phyloP scores from a whole-genome alignment of 1,140 invertebrate species.

The Drosophila arawakana region DNA sequence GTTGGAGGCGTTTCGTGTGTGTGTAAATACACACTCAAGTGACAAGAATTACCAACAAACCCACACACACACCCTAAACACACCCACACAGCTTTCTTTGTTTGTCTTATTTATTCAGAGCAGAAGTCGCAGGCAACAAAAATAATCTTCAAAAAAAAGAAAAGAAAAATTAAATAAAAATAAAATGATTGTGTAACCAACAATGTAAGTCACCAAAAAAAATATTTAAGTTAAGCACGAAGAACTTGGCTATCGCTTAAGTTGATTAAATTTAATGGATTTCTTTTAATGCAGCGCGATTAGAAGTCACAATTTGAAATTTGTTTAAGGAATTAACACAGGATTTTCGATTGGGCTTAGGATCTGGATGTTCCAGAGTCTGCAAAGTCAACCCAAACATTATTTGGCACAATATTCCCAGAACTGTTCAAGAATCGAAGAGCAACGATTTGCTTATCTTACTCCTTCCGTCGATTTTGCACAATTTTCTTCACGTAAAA shows the following conservation, averaged over 20 bases:
- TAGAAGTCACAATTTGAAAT: background rate
- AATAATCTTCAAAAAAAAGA: slow-evolving; percentile 17
- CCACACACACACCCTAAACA: slow-evolving; percentile 4
- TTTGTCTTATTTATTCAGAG: slow-evolving; percentile 15
- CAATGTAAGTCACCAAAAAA: slow-evolving; percentile 1
- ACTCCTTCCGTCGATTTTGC: too few species aligned
- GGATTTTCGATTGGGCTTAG: slow-evolving; percentile 16
- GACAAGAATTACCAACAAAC: slow-evolving; percentile 30
- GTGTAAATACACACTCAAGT: slow-evolving; percentile 39
- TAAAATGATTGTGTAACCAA: slow-evolving; percentile 8
- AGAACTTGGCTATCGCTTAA: slow-evolving; percentile 20
- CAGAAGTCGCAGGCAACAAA: slow-evolving; percentile 18
- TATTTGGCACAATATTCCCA: too few species aligned
- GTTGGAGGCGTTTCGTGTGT: slow-evolving; percentile 47
- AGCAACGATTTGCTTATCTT: too few species aligned
- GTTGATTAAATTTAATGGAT: slow-evolving; percentile 33
- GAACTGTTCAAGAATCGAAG: too few species aligned
- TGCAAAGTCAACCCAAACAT: too few species aligned
- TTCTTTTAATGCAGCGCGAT: background rate
- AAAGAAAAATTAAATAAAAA: background rate
- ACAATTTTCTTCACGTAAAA: too few species aligned
- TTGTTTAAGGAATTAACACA: background rate
- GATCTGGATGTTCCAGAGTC: background rate
- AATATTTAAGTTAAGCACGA: background rate
- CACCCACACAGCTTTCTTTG: slow-evolving; percentile 4